Percentiles rank a stretch among this genome's conserved stretches.
Evolutionary conservation across 2,888 invertebrate genomes (phyloP).

Genomic region (Augiades crinisus): DNA sequence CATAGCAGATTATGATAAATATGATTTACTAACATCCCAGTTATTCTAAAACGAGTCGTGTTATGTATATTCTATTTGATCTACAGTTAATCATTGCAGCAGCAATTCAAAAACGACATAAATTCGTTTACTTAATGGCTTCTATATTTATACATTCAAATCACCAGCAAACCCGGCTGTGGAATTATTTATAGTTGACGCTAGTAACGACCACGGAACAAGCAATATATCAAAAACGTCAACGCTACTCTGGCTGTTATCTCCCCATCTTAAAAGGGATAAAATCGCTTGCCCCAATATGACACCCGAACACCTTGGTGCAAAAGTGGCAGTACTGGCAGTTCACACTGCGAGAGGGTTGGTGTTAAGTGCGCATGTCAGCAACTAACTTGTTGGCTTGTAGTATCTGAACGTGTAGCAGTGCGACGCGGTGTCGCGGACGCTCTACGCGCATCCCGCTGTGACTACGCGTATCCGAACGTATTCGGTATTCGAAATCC

Average conservation of each 20-base stretch:
- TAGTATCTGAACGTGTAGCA: conserved; percentile 57
- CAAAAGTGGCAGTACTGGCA: conserved; percentile 24
- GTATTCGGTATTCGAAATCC: conserved; percentile 40
- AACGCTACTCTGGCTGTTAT: conserved; percentile 20
- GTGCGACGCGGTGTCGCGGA: conserved; percentile 67
- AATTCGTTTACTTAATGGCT: background rate
- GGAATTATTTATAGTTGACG: conserved; percentile 20
- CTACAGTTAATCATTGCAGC: too few relatives aligned
- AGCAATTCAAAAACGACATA: background rate
- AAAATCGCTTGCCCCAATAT: conserved; percentile 24
- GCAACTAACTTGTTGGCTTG: conserved; percentile 71
- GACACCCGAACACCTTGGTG: conserved; percentile 26
- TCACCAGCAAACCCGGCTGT: background rate
- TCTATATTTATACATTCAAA: background rate
- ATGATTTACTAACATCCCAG: too few relatives aligned
- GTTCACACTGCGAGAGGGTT: conserved; percentile 41
- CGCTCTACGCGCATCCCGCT: conserved; percentile 50
- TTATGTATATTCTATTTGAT: too few relatives aligned
- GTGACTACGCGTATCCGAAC: conserved; percentile 40
- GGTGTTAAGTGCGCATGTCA: conserved; percentile 69
- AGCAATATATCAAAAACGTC: conserved; percentile 24
- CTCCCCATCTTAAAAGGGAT: conserved; percentile 26
- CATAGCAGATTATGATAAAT: too few relatives aligned
- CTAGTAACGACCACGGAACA: conserved; percentile 12
- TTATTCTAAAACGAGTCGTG: too few relatives aligned